These are phyloP conservation scores for Campylomormyrus tamandua DNA, from an alignment of 2,113 vertebrate genomes.

Conservation along the genomic window DNA sequence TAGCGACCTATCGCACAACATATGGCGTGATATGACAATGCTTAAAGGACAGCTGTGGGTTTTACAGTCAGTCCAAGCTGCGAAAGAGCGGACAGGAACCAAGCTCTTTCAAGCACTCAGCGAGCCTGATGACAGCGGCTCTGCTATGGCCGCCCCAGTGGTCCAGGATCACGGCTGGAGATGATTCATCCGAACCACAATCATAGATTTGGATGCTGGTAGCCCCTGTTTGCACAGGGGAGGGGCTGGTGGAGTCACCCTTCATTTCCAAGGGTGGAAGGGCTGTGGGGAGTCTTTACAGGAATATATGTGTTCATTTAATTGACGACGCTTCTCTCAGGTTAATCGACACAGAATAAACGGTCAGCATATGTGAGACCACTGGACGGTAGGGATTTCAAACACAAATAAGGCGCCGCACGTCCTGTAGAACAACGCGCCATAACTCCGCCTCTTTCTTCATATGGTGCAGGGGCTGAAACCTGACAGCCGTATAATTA, in stretches of 20 bases:
- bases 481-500: not conserved
- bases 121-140: not conserved
- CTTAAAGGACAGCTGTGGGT: not conserved
- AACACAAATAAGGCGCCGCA: not conserved
- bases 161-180: not conserved
- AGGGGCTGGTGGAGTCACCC: not conserved
- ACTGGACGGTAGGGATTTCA: not conserved
- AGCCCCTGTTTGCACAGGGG: not conserved
- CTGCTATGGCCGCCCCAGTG: not conserved
- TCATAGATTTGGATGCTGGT: not conserved
- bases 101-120: not conserved
- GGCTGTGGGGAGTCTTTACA: no score
- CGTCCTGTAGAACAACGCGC: not conserved
- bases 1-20: not conserved
- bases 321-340: not conserved
- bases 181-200: slow-evolving; percentile 10
- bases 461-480: not conserved
- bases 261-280: not conserved
- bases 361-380: not conserved
- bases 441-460: not conserved
- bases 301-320: not conserved
- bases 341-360: not conserved
- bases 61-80: not conserved
- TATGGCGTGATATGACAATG: not conserved
- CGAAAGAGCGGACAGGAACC: not conserved